Percentiles rank a stretch among this genome's conserved stretches.
Conservation (phyloP, 2,113 vertebrate species). For the Rissa tridactyla region DNA sequence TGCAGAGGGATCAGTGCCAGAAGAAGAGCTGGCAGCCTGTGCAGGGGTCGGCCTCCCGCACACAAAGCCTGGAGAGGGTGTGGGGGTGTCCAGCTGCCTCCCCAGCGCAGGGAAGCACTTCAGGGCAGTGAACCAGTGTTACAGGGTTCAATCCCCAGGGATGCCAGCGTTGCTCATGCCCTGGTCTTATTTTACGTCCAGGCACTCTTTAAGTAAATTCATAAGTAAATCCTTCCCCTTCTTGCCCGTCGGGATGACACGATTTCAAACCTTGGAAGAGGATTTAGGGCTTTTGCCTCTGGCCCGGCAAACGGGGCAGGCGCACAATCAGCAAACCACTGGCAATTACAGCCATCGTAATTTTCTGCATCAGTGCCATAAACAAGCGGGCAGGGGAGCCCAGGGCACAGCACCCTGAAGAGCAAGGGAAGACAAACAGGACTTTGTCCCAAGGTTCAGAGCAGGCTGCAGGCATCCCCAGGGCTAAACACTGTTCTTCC, state of each 20-base stretch:
- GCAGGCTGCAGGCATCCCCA: constrained; percentile 72
- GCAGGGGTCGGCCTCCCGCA: not conserved
- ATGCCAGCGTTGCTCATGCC: not conserved
- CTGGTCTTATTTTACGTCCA: not conserved
- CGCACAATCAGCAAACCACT: constrained; percentile 40
- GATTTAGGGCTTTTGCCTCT: constrained; percentile 31
- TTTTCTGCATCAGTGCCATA: constrained; percentile 73
- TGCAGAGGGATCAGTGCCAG: not conserved
- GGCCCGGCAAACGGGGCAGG: constrained; percentile 62
- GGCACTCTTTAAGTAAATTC: not conserved
- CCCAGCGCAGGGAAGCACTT: accelerated
- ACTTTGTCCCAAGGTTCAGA: constrained; percentile 48
- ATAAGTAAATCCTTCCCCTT: not conserved
- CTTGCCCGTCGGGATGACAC: not conserved
- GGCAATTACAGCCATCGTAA: constrained; percentile 51
- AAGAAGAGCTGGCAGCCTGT: not conserved
- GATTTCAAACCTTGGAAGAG: not conserved
- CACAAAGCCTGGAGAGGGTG: not conserved
- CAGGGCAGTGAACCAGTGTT: accelerated
- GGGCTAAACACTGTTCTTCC: constrained; percentile 20
- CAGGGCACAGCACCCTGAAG: not conserved
- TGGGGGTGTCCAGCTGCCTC: not conserved
- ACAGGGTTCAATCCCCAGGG: not conserved
- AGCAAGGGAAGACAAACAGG: constrained; percentile 58
- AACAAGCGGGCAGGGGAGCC: constrained; percentile 55